Evolutionary conservation across 1,140 invertebrate species (phyloP).

Genomic region (Cotesia glomerata): DNA sequence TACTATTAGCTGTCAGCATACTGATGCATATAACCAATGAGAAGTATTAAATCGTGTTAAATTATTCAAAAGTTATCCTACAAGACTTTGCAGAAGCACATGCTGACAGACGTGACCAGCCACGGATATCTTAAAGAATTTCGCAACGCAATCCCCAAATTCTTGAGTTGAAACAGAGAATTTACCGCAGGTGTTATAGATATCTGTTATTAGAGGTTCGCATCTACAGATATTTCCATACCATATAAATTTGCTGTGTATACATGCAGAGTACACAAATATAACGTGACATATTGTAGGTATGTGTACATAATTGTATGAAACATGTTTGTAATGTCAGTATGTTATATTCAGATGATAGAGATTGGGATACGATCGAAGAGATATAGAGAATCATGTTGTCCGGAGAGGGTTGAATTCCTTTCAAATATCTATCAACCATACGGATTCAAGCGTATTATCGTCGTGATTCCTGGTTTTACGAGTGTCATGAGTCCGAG

Average conservation of each 20-base stretch:
- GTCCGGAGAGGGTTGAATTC: neutral
- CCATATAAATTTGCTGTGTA: neutral
- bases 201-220: neutral
- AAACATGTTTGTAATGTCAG: neutral
- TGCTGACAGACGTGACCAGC: no score
- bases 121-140: neutral
- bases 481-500: neutral
- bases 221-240: neutral
- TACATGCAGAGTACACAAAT: neutral
- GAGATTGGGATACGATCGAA: neutral
- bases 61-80: no score
- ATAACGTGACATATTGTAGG: neutral
- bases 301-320: neutral
- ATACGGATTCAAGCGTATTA: conserved; percentile 2
- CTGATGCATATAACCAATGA: no score
- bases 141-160: conserved; percentile 5
- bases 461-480: neutral
- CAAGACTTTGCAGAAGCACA: no score
- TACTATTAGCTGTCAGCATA: no score
- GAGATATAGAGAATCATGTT: neutral
- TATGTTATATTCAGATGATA: neutral
- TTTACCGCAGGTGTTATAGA: neutral
- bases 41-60: no score
- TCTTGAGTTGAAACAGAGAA: neutral
- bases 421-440: conserved; percentile 10